Conservation (phyloP, 1,140 invertebrate species). For the Parapsyche elsis region DNA sequence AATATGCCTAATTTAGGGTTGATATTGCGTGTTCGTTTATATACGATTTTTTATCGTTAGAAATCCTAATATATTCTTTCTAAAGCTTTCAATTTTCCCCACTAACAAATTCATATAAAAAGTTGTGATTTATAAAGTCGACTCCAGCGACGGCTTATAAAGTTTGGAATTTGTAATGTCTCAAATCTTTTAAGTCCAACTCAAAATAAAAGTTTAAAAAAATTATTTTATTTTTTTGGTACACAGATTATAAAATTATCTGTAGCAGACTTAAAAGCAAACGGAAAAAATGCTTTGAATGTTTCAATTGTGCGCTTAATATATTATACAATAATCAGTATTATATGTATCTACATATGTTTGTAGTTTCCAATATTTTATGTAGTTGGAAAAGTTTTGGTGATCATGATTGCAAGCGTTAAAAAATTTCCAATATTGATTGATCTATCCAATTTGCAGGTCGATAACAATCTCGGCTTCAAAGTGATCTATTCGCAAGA, state of each 20-base stretch:
- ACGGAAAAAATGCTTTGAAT: no score
- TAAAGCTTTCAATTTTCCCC: not conserved
- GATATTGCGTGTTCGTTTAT: not conserved
- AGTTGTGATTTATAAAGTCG: constrained; percentile 13
- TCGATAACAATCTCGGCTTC: constrained; percentile 63
- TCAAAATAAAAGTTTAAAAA: not conserved
- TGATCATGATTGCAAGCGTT: no score
- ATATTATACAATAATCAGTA: no score
- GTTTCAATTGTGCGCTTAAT: no score
- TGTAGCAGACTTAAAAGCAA: no score
- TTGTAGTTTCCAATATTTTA: no score
- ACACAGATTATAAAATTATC: no score
- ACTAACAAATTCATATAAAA: not conserved
- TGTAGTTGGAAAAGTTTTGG: no score
- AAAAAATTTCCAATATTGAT: no score
- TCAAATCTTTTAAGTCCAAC: not conserved
- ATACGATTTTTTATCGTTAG: not conserved
- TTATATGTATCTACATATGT: no score
- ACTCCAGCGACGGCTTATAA: not conserved
- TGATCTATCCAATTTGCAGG: constrained; percentile 55
- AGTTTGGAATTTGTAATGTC: not conserved
- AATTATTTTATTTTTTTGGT: no score
- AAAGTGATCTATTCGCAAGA: constrained; percentile 61
- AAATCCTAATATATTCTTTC: not conserved
- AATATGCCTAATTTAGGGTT: no score